Evolutionary conservation across 2,797 vertebrate species (phyloP), one percentile per base, ranked within the genome.

Genomic region (Macropodus opercularis): DNA sequence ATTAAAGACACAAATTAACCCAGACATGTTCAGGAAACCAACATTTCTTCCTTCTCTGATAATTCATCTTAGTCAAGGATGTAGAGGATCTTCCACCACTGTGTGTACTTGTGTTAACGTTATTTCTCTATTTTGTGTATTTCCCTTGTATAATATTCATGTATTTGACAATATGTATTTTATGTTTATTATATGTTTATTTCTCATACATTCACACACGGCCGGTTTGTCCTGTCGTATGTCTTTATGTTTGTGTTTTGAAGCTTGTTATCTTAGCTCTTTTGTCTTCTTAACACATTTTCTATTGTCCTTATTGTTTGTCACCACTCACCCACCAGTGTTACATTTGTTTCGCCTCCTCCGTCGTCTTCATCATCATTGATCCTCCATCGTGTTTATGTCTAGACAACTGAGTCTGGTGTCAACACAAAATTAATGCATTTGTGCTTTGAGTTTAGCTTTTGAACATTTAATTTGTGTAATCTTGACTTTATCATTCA

Each of bases 191-290:
- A 24, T 9, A 15, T 69, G 42, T 63, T 43, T 52, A 32, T 65
- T 51, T 61, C 48, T 68, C 35, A 48, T 46, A 35, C 34, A 24
- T 73, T 21, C 47, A 60, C 62, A 53, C 32, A 7, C 52, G 39
- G 29, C 38, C 58, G 23, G 41, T 34, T 41, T 76, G 49, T 49
- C 50, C 21, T 58, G 41, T n/a, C n/a, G n/a, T n/a, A n/a, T 55
- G 68, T 73, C 48, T 79, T 68, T 54, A 13, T 71, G 27, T 69
- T 52, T 73, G 38, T 71, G 48, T 67, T 70, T 71, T 41, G 23
- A 21, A 43, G 40, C 32, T 75, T 18, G 42, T 36, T 42, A 32
- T 46, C 58, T 47, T 31, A 34, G 60, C 51, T 22, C 22, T 35
- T 1, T 49, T n/a, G 34, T 63, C 32, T 42, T 50, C 22, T 42